phyloP scores from a whole-genome alignment of 2,888 invertebrate species.

The Chrysolina oricalcia region DNA sequence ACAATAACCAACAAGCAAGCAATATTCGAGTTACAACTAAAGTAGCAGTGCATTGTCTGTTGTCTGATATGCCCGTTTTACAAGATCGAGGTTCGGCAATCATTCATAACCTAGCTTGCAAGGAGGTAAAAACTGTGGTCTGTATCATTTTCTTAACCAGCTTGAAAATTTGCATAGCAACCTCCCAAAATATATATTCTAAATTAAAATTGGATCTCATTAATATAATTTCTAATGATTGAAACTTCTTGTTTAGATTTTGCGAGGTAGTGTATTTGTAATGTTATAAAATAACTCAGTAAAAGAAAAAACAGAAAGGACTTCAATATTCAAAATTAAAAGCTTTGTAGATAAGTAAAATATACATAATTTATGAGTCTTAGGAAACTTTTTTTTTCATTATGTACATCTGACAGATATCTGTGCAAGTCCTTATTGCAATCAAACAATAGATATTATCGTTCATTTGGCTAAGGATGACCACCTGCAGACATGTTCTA shows the following conservation, averaged over 20 bases:
- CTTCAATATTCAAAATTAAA: no score
- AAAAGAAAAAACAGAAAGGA: no score
- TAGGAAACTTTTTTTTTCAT: no score
- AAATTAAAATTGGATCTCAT: neutral
- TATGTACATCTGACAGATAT: no score
- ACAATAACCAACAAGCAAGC: constrained; percentile 83
- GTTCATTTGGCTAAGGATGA: no score
- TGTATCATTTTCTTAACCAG: constrained; percentile 75
- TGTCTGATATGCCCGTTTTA: constrained; percentile 81
- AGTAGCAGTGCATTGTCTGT: constrained; percentile 89
- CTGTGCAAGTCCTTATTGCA: no score
- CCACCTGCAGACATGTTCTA: no score
- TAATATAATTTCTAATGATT: neutral
- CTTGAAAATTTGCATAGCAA: constrained; percentile 32
- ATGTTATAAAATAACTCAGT: no score
- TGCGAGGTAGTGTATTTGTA: neutral
- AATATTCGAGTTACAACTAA: constrained; percentile 94
- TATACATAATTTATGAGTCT: no score
- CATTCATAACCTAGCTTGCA: constrained; percentile 92
- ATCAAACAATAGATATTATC: no score
- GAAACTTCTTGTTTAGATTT: neutral
- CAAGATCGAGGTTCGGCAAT: constrained; percentile 90
- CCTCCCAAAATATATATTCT: constrained; percentile 7
- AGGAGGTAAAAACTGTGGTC: constrained; percentile 98
- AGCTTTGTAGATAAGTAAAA: no score